A percentile compares a stretch with the other conserved stretches of the same genome.
These are phyloP conservation scores for Ivindomyrus marchei DNA, from an alignment of 2,113 vertebrate genomes.

Conservation along the genomic window DNA sequence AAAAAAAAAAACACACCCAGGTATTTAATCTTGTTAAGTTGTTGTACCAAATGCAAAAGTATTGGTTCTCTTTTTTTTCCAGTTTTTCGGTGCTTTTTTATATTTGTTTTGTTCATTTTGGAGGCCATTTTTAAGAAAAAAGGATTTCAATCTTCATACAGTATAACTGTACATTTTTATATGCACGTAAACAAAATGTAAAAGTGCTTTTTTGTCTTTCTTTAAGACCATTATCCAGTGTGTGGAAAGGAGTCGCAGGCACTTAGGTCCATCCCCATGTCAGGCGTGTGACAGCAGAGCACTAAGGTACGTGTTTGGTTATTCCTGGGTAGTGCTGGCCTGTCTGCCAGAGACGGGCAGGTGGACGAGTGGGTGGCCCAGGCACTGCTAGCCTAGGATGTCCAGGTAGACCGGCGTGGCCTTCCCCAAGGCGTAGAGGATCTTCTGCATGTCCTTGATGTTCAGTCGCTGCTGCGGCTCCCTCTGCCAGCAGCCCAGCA, in stretches of 20 bases:
- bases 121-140: slow-evolving; percentile 39
- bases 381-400: slow-evolving; percentile 57
- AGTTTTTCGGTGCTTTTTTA: slow-evolving; percentile 23
- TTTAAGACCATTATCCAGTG: slow-evolving; percentile 52
- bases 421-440: slow-evolving; percentile 62
- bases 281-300: slow-evolving; percentile 40
- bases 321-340: slow-evolving; percentile 29
- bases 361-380: not conserved
- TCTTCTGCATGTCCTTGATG: slow-evolving; percentile 70
- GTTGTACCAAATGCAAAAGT: slow-evolving; percentile 25
- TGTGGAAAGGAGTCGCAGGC: slow-evolving; percentile 62
- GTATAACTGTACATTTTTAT: slow-evolving; percentile 45
- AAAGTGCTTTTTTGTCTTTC: slow-evolving; percentile 50
- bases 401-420: slow-evolving; percentile 69
- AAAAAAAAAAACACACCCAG: slow-evolving; percentile 20
- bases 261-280: slow-evolving; percentile 58
- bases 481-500: slow-evolving; percentile 72
- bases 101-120: slow-evolving; percentile 31
- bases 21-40: slow-evolving; percentile 27
- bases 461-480: slow-evolving; percentile 68
- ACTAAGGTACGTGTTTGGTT: slow-evolving; percentile 35
- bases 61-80: not conserved
- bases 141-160: slow-evolving; percentile 31
- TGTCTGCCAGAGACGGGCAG: slow-evolving; percentile 3
- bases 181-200: slow-evolving; percentile 57